Percentiles rank a stretch among this genome's conserved stretches.
Evolutionary conservation across 2,888 invertebrate species (phyloP).

Genomic region (Microctonus brassicae): DNA sequence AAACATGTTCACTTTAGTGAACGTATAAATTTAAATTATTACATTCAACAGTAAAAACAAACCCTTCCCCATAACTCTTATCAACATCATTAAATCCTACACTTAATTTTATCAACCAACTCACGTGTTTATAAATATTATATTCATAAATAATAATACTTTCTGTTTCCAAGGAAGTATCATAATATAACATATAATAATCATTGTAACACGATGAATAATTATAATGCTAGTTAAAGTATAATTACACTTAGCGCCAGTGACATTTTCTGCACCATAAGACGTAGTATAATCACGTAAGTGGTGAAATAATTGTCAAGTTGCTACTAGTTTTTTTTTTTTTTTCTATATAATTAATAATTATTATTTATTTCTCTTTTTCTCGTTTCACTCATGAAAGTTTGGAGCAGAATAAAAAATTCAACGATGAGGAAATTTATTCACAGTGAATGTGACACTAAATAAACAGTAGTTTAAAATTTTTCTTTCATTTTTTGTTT

Average conservation of each 20-base stretch:
- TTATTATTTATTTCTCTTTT: background rate
- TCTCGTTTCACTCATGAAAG: background rate
- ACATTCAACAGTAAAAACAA: constrained; percentile 1
- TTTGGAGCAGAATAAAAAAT: background rate
- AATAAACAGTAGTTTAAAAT: no score
- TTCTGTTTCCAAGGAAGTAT: constrained; percentile 38
- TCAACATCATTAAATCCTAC: no score
- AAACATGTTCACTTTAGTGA: constrained; percentile 28
- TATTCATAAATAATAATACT: constrained; percentile 10
- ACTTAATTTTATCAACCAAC: background rate
- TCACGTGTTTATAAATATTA: background rate
- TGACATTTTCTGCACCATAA: constrained; percentile 32
- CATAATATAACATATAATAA: background rate
- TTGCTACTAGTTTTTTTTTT: constrained; percentile 1
- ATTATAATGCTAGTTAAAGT: constrained; percentile 4
- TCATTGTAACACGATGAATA: constrained; percentile 17
- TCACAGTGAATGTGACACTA: background rate
- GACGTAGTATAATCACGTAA: constrained; percentile 26
- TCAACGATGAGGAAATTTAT: background rate
- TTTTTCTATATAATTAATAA: constrained; percentile 15
- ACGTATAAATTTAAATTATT: background rate
- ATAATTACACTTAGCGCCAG: constrained; percentile 34
- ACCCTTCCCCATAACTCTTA: constrained; percentile 15
- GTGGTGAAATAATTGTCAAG: constrained; percentile 10
- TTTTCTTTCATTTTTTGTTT: no score